Percentiles rank a stretch among this genome's conserved stretches.
phyloP scores from a whole-genome alignment of 2,113 vertebrate species.

The Lophura nycthemera region DNA sequence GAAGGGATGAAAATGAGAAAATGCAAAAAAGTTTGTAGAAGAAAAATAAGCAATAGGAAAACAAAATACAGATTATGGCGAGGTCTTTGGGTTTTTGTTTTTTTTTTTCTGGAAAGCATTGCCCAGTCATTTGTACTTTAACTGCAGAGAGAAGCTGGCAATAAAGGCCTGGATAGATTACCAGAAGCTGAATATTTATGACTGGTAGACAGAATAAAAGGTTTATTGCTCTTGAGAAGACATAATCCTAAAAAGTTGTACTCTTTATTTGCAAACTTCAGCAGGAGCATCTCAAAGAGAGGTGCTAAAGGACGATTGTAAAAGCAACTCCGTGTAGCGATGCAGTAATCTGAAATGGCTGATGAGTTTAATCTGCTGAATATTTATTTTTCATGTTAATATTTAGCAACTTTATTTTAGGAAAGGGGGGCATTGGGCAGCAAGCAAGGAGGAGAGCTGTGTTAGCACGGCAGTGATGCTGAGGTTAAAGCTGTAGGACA shows the following conservation, averaged over 20 bases:
- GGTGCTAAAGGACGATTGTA: background rate
- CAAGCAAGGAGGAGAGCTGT: background rate
- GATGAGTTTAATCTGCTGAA: background rate
- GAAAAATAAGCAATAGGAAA: background rate
- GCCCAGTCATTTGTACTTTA: rapidly evolving
- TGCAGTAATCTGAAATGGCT: background rate
- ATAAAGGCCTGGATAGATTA: background rate
- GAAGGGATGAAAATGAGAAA: background rate
- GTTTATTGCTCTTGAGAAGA: background rate
- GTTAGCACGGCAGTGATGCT: background rate
- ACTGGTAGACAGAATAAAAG: background rate
- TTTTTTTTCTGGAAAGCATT: background rate
- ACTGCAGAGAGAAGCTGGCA: background rate
- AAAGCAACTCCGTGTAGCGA: background rate
- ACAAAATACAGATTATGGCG: background rate
- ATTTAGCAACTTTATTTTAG: background rate
- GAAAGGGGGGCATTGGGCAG: background rate
- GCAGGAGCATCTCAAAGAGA: background rate
- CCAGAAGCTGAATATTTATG: conserved; percentile 8
- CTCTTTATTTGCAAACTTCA: background rate
- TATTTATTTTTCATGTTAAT: background rate
- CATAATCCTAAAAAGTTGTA: background rate
- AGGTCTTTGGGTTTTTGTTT: background rate
- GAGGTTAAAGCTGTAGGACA: background rate
- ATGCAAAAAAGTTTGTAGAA: background rate